These are phyloP conservation scores for Vulpes lagopus DNA, from an alignment of 2,113 vertebrate species.

Conservation along the genomic window DNA sequence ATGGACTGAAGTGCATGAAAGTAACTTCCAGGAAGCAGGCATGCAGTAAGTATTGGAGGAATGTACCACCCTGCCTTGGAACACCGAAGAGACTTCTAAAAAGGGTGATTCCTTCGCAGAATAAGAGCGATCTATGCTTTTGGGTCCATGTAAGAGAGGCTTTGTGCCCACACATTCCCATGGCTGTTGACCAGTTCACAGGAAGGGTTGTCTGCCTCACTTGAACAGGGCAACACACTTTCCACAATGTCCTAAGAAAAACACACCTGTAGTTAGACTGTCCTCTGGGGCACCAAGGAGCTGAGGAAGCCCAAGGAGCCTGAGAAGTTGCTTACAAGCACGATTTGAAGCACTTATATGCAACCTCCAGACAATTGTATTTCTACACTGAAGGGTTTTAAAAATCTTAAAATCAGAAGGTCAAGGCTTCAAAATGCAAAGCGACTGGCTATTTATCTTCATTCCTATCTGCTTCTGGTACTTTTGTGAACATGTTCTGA, in stretches of 20 bases:
- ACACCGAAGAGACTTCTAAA: not conserved
- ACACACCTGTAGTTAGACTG: not conserved
- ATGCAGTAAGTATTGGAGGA: no score
- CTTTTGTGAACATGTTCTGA: conserved; percentile 41
- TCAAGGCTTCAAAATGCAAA: not conserved
- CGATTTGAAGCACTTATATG: not conserved
- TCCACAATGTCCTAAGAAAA: not conserved
- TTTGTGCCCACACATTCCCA: not conserved
- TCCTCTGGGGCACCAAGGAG: not conserved
- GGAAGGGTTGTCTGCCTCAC: not conserved
- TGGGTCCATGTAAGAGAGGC: not conserved
- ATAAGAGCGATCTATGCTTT: not conserved
- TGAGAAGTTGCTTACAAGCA: not conserved
- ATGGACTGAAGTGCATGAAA: fast-evolving
- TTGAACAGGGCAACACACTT: not conserved
- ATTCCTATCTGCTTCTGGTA: not conserved
- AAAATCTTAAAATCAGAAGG: conserved; percentile 10
- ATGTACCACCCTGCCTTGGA: not conserved
- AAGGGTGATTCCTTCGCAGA: not conserved
- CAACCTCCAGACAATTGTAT: not conserved
- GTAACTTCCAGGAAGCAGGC: not conserved
- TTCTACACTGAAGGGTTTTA: conserved; percentile 20
- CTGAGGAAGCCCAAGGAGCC: not conserved
- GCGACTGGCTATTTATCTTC: not conserved
- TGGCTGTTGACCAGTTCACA: not conserved